Evolutionary conservation across 2,797 vertebrate species (phyloP).

Genomic region (Hybognathus amarus): DNA sequence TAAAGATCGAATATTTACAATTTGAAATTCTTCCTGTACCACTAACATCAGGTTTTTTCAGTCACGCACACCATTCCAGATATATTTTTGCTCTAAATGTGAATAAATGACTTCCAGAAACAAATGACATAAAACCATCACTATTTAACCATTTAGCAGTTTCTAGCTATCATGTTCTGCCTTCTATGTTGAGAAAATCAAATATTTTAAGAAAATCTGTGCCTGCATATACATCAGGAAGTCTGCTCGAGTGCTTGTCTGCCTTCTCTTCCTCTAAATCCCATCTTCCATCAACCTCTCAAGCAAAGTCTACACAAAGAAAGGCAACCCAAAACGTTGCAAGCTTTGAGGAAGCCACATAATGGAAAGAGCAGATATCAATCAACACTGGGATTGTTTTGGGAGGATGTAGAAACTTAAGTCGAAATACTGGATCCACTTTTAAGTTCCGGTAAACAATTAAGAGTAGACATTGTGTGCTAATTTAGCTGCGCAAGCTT

Average conservation of each 20-base stretch:
- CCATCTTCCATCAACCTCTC: constrained; percentile 17
- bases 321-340: background rate
- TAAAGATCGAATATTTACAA: background rate
- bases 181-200: background rate
- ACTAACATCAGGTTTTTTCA: background rate
- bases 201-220: background rate
- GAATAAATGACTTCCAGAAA: background rate
- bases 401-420: constrained; percentile 35
- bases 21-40: background rate
- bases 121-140: background rate
- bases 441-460: constrained; percentile 27
- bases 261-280: constrained; percentile 18
- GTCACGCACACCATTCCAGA: background rate
- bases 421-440: constrained; percentile 20
- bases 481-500: background rate
- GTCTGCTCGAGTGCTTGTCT: background rate
- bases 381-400: constrained; percentile 44
- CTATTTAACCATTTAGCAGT: background rate
- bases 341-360: constrained; percentile 31
- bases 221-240: background rate
- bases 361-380: constrained; percentile 29
- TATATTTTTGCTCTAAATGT: background rate
- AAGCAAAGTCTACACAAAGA: constrained; percentile 8
- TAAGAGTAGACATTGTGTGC: background rate
- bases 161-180: constrained; percentile 1